Evolutionary conservation across 2,888 invertebrate species (phyloP).

Genomic region (Perizoma flavofasciatum): DNA sequence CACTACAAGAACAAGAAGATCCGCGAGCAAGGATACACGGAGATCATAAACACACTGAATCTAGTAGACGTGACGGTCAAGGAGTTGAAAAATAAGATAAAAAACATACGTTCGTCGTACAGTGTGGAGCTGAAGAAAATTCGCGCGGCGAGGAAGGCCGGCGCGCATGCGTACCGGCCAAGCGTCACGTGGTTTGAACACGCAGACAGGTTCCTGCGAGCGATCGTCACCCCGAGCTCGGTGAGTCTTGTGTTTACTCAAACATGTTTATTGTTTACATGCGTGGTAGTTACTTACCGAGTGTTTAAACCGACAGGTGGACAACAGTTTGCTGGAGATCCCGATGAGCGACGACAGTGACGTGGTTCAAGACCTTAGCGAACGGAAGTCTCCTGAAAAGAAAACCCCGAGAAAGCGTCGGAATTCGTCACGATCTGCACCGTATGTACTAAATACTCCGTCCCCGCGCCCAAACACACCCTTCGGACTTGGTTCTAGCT

Average conservation of each 20-base stretch:
- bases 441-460: constrained; percentile 77
- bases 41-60: constrained; percentile 77
- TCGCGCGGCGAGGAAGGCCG: constrained; percentile 80
- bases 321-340: constrained; percentile 75
- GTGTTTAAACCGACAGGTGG: constrained; percentile 66
- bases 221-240: constrained; percentile 82
- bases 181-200: constrained; percentile 84
- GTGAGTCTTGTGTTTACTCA: constrained; percentile 66
- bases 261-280: constrained; percentile 51
- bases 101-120: constrained; percentile 81
- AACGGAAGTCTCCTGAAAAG: constrained; percentile 77
- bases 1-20: constrained; percentile 82
- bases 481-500: constrained; percentile 66
- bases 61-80: constrained; percentile 77
- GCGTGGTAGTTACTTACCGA: constrained; percentile 52
- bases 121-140: constrained; percentile 82
- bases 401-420: constrained; percentile 76
- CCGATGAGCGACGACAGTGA: constrained; percentile 79
- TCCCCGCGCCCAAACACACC: constrained; percentile 77
- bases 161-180: constrained; percentile 82
- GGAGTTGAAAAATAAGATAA: constrained; percentile 82
- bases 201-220: constrained; percentile 82
- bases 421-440: constrained; percentile 75
- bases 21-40: constrained; percentile 78
- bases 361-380: constrained; percentile 75